These are phyloP conservation scores for Oligia fasciuncula DNA, from an alignment of 2,888 invertebrate genomes.

Conservation along the genomic window DNA sequence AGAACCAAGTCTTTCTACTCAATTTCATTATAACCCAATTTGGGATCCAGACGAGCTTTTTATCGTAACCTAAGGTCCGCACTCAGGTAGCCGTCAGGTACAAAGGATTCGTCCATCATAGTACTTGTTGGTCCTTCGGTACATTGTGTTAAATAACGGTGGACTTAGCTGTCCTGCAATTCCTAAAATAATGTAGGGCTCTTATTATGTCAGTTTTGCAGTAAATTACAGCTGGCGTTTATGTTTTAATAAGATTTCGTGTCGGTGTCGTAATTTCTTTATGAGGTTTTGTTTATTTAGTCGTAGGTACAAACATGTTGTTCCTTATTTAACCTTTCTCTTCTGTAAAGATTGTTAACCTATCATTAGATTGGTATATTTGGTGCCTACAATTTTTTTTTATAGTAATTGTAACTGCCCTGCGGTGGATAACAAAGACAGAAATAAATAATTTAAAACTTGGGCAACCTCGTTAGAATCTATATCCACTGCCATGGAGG, in stretches of 20 bases:
- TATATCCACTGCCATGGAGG: not conserved
- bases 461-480: not conserved
- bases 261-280: constrained; percentile 23
- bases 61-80: constrained; percentile 12
- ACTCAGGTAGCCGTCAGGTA: not conserved
- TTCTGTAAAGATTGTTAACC: not conserved
- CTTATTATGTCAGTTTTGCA: constrained; percentile 32
- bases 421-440: not conserved
- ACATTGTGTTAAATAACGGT: not conserved
- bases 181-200: constrained; percentile 31
- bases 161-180: constrained; percentile 3
- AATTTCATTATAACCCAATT: constrained; percentile 9
- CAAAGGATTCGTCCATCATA: constrained; percentile 7
- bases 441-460: not conserved
- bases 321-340: not conserved
- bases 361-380: not conserved
- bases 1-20: not conserved
- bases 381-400: not conserved
- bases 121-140: constrained; percentile 12
- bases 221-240: constrained; percentile 53
- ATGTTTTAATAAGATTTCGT: constrained; percentile 49
- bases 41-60: constrained; percentile 1
- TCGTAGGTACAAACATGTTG: not conserved
- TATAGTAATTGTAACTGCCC: not conserved
- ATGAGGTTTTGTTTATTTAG: constrained; percentile 4